Evolutionary conservation across 2,113 vertebrate genomes (phyloP).

Genomic region (Grus americana): DNA sequence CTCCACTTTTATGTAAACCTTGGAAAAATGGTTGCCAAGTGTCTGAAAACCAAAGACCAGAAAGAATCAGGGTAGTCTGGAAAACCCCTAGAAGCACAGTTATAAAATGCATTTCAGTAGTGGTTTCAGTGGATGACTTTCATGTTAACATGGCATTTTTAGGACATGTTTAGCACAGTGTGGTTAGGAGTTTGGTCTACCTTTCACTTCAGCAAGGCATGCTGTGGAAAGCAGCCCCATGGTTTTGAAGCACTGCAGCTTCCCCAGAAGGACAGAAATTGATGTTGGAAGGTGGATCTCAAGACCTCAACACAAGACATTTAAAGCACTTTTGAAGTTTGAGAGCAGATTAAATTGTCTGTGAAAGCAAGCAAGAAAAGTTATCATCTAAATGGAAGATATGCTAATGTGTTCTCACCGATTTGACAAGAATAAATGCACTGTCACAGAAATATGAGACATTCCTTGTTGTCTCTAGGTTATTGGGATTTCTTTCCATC

Average conservation of each 20-base stretch:
- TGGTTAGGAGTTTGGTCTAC: not conserved
- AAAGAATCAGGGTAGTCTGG: not conserved
- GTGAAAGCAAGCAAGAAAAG: not conserved
- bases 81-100: not conserved
- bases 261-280: not conserved
- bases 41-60: not conserved
- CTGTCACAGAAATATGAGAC: not conserved
- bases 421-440: conserved; percentile 11
- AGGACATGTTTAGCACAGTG: not conserved
- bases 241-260: not conserved
- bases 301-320: not conserved
- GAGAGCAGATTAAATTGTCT: not conserved
- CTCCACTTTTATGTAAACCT: not conserved
- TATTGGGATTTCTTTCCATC: conserved; percentile 1
- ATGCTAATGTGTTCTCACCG: not conserved
- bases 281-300: not conserved
- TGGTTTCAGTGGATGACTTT: not conserved
- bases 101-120: not conserved
- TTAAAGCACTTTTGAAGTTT: not conserved
- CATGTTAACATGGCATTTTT: not conserved
- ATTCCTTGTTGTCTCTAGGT: not conserved
- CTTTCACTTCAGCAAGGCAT: not conserved
- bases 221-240: not conserved
- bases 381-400: not conserved
- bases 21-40: not conserved